These are phyloP conservation scores for Felis catus DNA, from an alignment of 2,113 vertebrate species.

Conservation along the genomic window F.catus_Fca126_mat1.0 CM031429.1:57570001-57570500, in stretches of 20 bases:
- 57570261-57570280: neutral
- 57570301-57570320: neutral
- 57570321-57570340: neutral
- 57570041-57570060: neutral
- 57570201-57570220: neutral
- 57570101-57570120: neutral
- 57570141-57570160: neutral
- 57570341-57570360: neutral
- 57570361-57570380: neutral
- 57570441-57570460: neutral
- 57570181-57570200: neutral
- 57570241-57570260: neutral
- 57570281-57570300: neutral
- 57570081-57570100: neutral
- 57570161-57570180: neutral
- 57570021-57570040: neutral
- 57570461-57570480: neutral
- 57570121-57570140: neutral
- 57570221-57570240: neutral
- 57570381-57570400: neutral
- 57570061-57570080: neutral
- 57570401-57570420: neutral
- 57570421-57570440: neutral
- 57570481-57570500: neutral
- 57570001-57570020: neutral